Evolutionary conservation across 1,140 invertebrate genomes (phyloP).

Genomic region (Leptoteleia sp.): DNA sequence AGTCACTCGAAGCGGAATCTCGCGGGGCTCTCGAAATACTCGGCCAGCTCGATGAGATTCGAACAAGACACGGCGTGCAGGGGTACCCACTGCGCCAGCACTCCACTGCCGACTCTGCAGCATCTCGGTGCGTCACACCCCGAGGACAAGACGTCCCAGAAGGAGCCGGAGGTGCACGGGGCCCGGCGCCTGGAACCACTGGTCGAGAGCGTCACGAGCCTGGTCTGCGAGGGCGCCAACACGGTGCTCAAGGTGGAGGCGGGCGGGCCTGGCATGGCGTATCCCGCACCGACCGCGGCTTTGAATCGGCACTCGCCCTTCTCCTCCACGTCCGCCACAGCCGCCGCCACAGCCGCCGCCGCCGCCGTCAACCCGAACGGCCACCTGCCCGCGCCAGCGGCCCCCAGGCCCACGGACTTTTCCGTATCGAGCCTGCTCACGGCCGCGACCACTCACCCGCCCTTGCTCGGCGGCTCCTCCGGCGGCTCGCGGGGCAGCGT

Average conservation of each 20-base stretch:
- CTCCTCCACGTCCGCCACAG: conserved; percentile 70
- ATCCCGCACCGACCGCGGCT: conserved; percentile 79
- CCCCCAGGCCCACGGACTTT: conserved; percentile 93
- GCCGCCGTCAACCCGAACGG: conserved; percentile 71
- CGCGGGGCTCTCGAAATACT: conserved; percentile 75
- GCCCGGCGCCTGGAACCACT: conserved; percentile 64
- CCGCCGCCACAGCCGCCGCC: conserved; percentile 30
- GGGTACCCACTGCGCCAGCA: conserved; percentile 82
- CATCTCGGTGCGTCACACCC: conserved; percentile 61
- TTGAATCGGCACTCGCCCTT: conserved; percentile 79
- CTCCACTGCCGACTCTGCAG: conserved; percentile 77
- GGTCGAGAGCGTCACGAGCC: conserved; percentile 69
- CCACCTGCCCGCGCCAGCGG: conserved; percentile 82
- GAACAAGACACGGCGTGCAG: conserved; percentile 81
- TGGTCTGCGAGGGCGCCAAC: conserved; percentile 76
- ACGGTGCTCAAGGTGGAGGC: conserved; percentile 79
- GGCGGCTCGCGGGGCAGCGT: conserved; percentile 79
- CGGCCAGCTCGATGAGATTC: conserved; percentile 81
- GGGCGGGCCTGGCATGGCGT: conserved; percentile 81
- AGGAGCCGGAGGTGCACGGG: conserved; percentile 67
- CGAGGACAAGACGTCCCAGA: conserved; percentile 70
- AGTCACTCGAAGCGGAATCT: conserved; percentile 79
- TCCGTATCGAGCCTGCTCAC: conserved; percentile 94
- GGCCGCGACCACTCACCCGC: conserved; percentile 81
- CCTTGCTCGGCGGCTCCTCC: conserved; percentile 72